A percentile compares a stretch with the other conserved stretches of the same genome.
These are phyloP conservation scores for Eledona agricola DNA, from an alignment of 2,888 invertebrate genomes.

Conservation along the genomic window DNA sequence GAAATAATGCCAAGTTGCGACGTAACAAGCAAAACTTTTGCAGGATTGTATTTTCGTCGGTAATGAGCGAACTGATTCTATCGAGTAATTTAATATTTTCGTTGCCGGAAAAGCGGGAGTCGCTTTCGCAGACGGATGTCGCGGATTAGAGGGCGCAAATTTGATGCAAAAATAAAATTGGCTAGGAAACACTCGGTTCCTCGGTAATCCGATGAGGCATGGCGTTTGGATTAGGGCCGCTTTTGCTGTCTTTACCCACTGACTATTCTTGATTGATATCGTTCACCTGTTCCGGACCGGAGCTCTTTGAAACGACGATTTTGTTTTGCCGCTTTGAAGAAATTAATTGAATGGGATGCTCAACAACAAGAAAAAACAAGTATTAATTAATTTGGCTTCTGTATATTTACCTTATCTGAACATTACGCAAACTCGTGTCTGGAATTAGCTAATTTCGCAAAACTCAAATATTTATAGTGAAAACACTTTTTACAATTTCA, in stretches of 20 bases:
- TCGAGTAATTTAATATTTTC: slow-evolving; percentile 25
- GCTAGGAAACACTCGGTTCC: slow-evolving; percentile 3
- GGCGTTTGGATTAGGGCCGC: slow-evolving; percentile 11
- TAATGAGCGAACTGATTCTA: slow-evolving; percentile 29
- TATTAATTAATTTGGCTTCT: slow-evolving; percentile 23
- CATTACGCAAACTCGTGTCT: no score
- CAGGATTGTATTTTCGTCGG: slow-evolving; percentile 18
- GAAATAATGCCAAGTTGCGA: slow-evolving; percentile 23
- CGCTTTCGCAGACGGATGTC: slow-evolving; percentile 6
- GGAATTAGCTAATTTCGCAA: no score
- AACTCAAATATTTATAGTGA: no score
- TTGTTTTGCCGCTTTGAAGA: slow-evolving; percentile 5
- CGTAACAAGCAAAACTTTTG: slow-evolving; percentile 32
- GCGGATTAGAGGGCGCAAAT: slow-evolving; percentile 16
- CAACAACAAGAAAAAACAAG: neutral
- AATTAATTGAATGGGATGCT: slow-evolving; percentile 18
- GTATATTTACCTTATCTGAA: slow-evolving; percentile 4
- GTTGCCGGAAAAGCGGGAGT: neutral
- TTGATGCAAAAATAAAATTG: slow-evolving; percentile 27
- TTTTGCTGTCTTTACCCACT: slow-evolving; percentile 13
- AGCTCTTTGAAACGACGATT: slow-evolving; percentile 10
- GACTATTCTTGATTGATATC: slow-evolving; percentile 26
- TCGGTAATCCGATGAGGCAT: slow-evolving; percentile 10
- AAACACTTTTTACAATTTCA: neutral
- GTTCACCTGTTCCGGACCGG: slow-evolving; percentile 15